Conservation (phyloP, 2,113 vertebrate genomes). For the Psammodynastes pulverulentus region DNA sequence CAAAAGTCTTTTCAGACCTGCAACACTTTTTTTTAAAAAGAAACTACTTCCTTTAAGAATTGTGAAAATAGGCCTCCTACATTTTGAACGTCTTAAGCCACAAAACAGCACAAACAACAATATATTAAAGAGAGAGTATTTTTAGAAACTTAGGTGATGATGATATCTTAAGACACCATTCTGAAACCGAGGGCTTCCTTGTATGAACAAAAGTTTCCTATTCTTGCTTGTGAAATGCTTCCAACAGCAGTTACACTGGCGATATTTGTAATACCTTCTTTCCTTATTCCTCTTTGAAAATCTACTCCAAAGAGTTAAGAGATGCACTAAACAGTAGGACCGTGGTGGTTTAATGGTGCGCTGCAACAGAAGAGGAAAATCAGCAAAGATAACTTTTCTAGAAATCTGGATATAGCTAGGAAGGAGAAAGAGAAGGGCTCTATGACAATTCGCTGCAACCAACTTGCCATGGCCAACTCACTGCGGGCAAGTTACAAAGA, state of each 20-base stretch:
- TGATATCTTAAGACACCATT: not conserved
- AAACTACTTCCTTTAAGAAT: not conserved
- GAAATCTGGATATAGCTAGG: not conserved
- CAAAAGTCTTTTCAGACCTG: not conserved
- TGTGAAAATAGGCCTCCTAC: not conserved
- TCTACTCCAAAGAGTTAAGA: not conserved
- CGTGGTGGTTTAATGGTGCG: not conserved
- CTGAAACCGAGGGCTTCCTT: not conserved
- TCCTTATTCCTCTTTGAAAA: not conserved
- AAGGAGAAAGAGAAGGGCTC: not conserved
- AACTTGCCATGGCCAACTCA: no score
- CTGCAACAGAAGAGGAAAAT: not conserved
- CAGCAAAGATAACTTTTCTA: not conserved
- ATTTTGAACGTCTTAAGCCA: not conserved
- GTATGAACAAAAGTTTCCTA: not conserved
- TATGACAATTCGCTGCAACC: no score
- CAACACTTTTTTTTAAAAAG: not conserved
- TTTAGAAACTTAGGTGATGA: not conserved
- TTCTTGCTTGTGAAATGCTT: not conserved
- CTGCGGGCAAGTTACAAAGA: no score
- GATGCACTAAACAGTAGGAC: not conserved
- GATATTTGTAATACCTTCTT: not conserved
- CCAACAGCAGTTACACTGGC: not conserved
- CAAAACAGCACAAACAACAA: not conserved
- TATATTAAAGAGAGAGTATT: not conserved